Evolutionary conservation across 2,888 invertebrate genomes (phyloP), one percentile per base, ranked within the genome.

Genomic region (Rhagonycha fulva): DNA sequence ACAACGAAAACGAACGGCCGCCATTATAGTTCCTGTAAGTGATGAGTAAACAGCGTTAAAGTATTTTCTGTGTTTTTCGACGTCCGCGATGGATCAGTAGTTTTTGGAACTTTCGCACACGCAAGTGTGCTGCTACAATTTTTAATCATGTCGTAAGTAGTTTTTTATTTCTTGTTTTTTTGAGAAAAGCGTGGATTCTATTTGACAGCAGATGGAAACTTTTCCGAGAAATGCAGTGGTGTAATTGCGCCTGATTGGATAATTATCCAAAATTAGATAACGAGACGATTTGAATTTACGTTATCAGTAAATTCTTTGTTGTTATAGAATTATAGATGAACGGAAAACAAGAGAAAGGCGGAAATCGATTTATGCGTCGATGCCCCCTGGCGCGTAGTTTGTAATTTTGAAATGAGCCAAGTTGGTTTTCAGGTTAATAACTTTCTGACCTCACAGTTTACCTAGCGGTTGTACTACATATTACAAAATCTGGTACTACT

Each of bases 61-160:
- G 88, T 89, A 86, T 87, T 86, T 87, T 84, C 87, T 88, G 88
- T 88, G 88, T 87, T 88, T 87, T 84, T 86, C 87, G 88, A 91
- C 89, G 88, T 90, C 90, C 92, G 89, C n/a, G 91, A 94, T 94
- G 93, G 80, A 88, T 88, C 91, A 89, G 91, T 95, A 95, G 92
- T 91, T 88, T 87, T 85, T 86, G 88, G 89, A 88, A 86, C 89
- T 85, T 89, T 91, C 90, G 93, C 93, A 92, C 93, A 93, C 93
- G 91, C 90, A 89, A 89, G 93, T 93, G 93, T 93, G 93, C 93
- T 90, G 79, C 88, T 87, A 89, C 88, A 90, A 89, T 88, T 78
- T 82, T 89, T 86, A 87, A 86, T 88, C 86, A 94, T 94, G 94
- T 88, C 90, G 93, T 94, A 89, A 93, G 93, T 93, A 89, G 7